Base-by-base conservation (phyloP, 2,888 invertebrate species). In the Drosophila pseudotakahashii region DNA sequence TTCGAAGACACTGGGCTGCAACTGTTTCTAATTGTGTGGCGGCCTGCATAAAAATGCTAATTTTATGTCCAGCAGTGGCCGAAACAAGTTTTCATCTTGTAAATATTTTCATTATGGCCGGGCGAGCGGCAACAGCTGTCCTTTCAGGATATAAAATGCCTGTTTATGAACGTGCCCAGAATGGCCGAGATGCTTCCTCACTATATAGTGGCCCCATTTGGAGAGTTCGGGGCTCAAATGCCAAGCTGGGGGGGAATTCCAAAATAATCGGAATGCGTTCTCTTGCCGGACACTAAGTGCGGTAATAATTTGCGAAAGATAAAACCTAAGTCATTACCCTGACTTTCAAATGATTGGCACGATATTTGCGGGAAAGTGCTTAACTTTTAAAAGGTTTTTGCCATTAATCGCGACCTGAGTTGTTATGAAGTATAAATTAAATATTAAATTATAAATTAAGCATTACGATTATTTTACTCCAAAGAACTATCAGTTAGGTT, bases 31-130 rank as follows among this genome's bases (percentile, higher is more conserved):
- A 82, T 77, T 85, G 86, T 76, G 62, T 67, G 73, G 51, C 42
- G 51, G 67, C 70, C 50, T 70, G 75, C 77, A 88, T 87, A 81
- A 89, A 89, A 85, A 90, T 86, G 75, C 66, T 78, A 89, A 88
- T 90, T 88, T 84, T 81, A 85, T 87, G 77, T 76, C 63, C 75
- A 58, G 41, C 57, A 61, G 48, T 30, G 51, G 50, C 34, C 44
- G 54, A 54, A 71, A 71, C 71, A 72, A 73, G 71, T 73, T 71
- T 73, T 51, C 66, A 71, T 74, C 68, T 59, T 70, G 75, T 70
- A 84, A 71, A 76, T 70, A 76, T 76, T 69, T 69, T 62, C 50
- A 66, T 66, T 67, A 55, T 73, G 55, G 53, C 19, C n/a, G n/a
- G 34, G 16, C 62, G 62, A 64, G 34, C 45, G 55, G 62, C 73